Conservation (phyloP, 2,113 vertebrate species). For the Cheilinus undulatus region DNA sequence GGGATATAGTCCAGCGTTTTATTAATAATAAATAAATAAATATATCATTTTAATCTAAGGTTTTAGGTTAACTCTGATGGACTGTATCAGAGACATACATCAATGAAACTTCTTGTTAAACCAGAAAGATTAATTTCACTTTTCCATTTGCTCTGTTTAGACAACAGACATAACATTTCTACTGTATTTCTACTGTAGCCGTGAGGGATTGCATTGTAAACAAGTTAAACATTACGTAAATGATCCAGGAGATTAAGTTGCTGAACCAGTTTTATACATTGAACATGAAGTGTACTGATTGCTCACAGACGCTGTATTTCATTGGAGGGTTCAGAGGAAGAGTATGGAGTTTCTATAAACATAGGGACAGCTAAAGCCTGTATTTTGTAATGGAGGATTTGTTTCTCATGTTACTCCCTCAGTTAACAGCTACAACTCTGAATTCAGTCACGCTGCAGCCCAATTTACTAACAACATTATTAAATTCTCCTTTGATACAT, state of each 20-base stretch:
- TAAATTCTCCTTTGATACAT: constrained; percentile 46
- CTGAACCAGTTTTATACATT: constrained; percentile 31
- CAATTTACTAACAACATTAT: constrained; percentile 36
- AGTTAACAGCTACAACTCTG: constrained; percentile 12
- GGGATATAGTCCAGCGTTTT: constrained; percentile 19
- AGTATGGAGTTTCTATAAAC: constrained; percentile 2
- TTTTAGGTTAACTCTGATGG: not conserved
- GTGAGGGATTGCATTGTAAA: constrained; percentile 18
- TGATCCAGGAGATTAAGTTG: not conserved
- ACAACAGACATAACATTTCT: constrained; percentile 29
- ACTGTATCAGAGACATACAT: not conserved
- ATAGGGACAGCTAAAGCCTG: not conserved
- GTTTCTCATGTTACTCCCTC: not conserved
- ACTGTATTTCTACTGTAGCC: constrained; percentile 8
- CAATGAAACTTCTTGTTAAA: constrained; percentile 8
- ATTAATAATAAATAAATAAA: constrained; percentile 1
- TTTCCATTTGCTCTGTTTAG: constrained; percentile 37
- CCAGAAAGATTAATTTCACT: not conserved
- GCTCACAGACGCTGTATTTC: not conserved
- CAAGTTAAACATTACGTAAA: constrained; percentile 6
- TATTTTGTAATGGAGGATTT: constrained; percentile 5
- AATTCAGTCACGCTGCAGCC: constrained; percentile 7
- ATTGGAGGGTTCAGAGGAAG: not conserved
- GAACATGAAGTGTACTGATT: not conserved
- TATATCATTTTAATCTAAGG: too few relatives aligned